Evolutionary conservation across 2,888 invertebrate species (phyloP).

Genomic region (Agrochola lychnidis): DNA sequence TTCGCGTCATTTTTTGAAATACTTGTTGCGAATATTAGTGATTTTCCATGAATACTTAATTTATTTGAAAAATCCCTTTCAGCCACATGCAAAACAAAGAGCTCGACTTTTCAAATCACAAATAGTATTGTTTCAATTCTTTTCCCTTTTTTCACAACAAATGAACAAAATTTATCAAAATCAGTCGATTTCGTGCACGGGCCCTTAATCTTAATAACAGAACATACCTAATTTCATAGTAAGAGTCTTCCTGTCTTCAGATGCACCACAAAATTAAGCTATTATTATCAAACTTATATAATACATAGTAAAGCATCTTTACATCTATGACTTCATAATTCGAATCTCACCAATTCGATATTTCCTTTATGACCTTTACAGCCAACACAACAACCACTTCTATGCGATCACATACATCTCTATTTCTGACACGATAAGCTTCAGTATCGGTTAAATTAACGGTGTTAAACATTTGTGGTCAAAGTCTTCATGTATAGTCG

Average conservation of each 20-base stretch:
- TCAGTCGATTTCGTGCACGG: too few species aligned
- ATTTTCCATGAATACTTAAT: too few species aligned
- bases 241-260: not conserved
- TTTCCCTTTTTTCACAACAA: too few species aligned
- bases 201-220: not conserved
- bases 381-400: not conserved
- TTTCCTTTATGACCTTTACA: constrained; percentile 9
- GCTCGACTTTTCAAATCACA: too few species aligned
- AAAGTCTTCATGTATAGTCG: constrained; percentile 48
- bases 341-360: constrained; percentile 8
- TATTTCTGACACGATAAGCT: constrained; percentile 18
- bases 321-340: constrained; percentile 36
- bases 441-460: constrained; percentile 13
- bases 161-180: too few species aligned
- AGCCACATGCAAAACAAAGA: too few species aligned
- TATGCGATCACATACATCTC: not conserved
- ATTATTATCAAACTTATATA: not conserved
- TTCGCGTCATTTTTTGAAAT: too few species aligned
- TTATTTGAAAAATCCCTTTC: too few species aligned
- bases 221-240: not conserved
- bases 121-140: too few species aligned
- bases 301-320: constrained; percentile 1
- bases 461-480: constrained; percentile 56
- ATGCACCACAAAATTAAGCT: not conserved
- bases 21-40: too few species aligned